phyloP scores from a whole-genome alignment of 2,113 vertebrate genomes.

The Cebus imitator region DNA sequence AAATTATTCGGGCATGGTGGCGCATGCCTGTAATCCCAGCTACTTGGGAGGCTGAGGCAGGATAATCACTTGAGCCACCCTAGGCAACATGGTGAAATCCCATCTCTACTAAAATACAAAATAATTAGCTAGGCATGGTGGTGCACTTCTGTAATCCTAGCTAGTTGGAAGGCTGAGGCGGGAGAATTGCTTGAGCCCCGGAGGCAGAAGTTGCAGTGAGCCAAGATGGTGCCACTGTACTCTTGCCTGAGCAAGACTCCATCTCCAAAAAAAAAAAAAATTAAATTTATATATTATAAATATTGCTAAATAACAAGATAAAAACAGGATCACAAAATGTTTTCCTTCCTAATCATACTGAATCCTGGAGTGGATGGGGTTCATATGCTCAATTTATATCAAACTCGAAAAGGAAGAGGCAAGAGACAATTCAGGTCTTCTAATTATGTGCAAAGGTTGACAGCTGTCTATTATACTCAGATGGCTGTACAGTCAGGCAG shows the following conservation, averaged over 20 bases:
- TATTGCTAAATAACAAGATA: constrained; percentile 24
- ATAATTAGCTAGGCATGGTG: too few relatives aligned
- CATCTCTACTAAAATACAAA: too few relatives aligned
- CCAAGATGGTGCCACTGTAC: neutral
- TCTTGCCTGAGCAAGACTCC: neutral
- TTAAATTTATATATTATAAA: neutral
- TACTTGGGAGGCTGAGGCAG: neutral
- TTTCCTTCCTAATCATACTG: constrained; percentile 20
- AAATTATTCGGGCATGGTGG: neutral
- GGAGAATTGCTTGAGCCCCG: neutral
- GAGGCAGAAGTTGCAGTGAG: too few relatives aligned
- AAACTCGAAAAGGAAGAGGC: neutral
- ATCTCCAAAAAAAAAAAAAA: neutral
- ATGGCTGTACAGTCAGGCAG: neutral
- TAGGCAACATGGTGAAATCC: too few relatives aligned
- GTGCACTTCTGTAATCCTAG: too few relatives aligned
- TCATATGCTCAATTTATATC: neutral
- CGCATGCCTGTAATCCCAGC: neutral
- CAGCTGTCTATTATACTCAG: neutral
- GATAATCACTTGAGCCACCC: neutral
- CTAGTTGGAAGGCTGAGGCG: too few relatives aligned
- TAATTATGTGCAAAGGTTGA: neutral
- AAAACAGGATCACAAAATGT: neutral
- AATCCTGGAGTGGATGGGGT: neutral
- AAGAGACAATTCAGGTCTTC: neutral